Base-by-base conservation (phyloP, 2,888 invertebrate species). In the Drosophila borborema region DNA sequence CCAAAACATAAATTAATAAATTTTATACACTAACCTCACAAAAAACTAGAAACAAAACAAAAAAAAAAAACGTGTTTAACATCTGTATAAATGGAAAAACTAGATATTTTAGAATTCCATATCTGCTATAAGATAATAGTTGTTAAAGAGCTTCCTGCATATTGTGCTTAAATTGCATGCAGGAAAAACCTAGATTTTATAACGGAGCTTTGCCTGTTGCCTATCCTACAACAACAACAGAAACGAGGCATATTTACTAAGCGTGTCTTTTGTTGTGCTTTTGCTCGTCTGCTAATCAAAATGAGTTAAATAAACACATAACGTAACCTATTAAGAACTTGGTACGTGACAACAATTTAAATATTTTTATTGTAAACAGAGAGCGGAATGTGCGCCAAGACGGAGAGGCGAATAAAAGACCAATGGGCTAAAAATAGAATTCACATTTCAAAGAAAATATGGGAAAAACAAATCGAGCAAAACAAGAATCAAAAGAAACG, bases 251-350 rank as follows among this genome's bases (percentile, higher is more conserved):
- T 40, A 51, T 46, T 62, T 65, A 54, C 18, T 69, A 69, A 77
- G 86, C 76, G 73, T 77, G 79, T 79, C 81, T 75, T 74, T 83
- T 81, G 66, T 77, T 88, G 76, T 80, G 68, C 69, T 81, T 80
- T 81, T 83, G 51, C 80, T 78, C 78, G 76, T 64, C 74, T 76
- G 80, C 84, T 86, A 86, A 86, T 88, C 86, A 84, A 86, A 86
- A 86, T 88, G 86, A 86, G 86, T 86, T 88, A 88, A 86, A 86
- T 88, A 88, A 83, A 86, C 86, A 88, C 89, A 86, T 86, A 86
- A 86, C 86, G 84, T 89, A 86, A 86, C 89, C 89, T 89, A 86
- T 89, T 86, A 88, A 88, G 82, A 89, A 89, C 86, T 89, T 89
- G 74, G 81, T 88, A 86, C 89, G 86, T 86, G 86, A 86, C 86